phyloP scores from a whole-genome alignment of 2,797 vertebrate species.

The Lacerta bilineata region DNA sequence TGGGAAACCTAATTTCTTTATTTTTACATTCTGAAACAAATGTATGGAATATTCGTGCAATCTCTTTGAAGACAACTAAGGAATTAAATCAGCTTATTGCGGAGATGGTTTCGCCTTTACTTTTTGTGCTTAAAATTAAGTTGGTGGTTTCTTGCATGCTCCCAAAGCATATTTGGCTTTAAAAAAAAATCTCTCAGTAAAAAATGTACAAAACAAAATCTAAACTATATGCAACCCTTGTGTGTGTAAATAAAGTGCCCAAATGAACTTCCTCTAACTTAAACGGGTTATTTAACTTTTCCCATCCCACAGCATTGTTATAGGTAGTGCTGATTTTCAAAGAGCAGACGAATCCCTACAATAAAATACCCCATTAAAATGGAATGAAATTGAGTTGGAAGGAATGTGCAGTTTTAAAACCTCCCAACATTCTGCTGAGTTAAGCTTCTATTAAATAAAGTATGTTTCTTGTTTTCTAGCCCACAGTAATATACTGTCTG shows the following conservation, averaged over 20 bases:
- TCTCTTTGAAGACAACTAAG: not conserved
- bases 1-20: not conserved
- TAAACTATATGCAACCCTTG: not conserved
- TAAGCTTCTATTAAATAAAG: not conserved
- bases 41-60: conserved; percentile 9
- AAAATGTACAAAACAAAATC: not conserved
- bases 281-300: not conserved
- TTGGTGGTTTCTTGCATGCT: conserved; percentile 34
- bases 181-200: not conserved
- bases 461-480: conserved; percentile 9
- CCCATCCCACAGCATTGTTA: not conserved
- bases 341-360: not conserved
- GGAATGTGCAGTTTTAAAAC: not conserved
- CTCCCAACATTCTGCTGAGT: not conserved
- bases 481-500: not conserved
- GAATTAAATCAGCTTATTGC: not conserved
- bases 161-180: conserved; percentile 44
- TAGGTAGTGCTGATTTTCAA: not conserved
- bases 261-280: not conserved
- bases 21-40: not conserved
- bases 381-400: not conserved
- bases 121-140: conserved; percentile 38
- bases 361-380: not conserved
- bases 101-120: conserved; percentile 24
- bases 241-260: not conserved